Conservation (phyloP, 37 sponge, comb jelly and placozoan genomes). For the Cliona cf. orientalis region DNA sequence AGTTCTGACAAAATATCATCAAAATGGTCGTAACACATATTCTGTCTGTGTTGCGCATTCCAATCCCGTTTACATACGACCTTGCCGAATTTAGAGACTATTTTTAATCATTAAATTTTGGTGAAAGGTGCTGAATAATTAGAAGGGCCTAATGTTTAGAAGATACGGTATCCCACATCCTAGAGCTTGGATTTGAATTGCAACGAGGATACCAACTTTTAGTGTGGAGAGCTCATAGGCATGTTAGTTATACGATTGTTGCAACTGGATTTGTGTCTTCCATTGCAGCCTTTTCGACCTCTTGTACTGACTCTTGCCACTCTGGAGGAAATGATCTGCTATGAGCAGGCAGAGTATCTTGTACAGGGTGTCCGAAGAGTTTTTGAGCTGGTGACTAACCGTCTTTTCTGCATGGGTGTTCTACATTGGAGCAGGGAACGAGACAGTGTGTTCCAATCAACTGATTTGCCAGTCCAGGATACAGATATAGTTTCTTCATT, state of each 20-base stretch:
- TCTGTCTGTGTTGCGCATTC: too few species aligned
- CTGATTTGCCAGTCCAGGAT: not conserved
- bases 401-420: constrained; percentile 19
- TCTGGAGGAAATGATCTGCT: not conserved
- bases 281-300: not conserved
- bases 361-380: constrained; percentile 25
- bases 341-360: constrained; percentile 11
- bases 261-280: not conserved
- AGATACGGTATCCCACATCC: not conserved
- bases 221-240: not conserved
- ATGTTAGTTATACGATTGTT: not conserved
- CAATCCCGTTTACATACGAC: too few species aligned
- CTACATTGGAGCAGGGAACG: constrained; percentile 27
- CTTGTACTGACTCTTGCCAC: not conserved
- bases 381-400: constrained; percentile 14
- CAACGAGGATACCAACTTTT: not conserved
- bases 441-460: not conserved
- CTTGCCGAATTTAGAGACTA: too few species aligned
- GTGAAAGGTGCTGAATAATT: too few species aligned
- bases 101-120: too few species aligned
- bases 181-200: not conserved
- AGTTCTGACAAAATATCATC: too few species aligned
- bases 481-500: constrained; percentile 14
- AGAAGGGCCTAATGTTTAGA: too few species aligned
- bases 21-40: too few species aligned